Conservation (phyloP, 2,797 vertebrate species). For the Cryptoprocta ferox region DNA sequence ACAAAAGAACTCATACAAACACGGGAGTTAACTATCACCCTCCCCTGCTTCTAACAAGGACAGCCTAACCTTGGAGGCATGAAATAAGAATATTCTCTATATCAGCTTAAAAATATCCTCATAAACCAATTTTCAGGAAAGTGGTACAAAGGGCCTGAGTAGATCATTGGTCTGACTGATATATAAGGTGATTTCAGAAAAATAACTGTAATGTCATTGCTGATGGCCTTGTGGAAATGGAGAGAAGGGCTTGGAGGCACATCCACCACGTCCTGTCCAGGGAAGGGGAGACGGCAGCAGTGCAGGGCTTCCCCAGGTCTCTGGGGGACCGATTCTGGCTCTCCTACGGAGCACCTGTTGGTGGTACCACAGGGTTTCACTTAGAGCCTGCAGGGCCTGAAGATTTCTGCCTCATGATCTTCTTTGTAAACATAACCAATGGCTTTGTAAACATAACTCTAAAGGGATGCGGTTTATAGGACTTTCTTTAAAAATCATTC, state of each 20-base stretch:
- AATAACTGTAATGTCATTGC: background rate
- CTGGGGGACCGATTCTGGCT: fast-evolving
- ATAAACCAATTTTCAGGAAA: background rate
- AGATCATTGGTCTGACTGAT: background rate
- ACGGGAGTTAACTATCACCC: background rate
- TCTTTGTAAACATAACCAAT: background rate
- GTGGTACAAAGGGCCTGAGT: background rate
- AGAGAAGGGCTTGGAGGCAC: background rate
- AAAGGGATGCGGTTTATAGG: background rate
- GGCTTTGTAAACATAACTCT: background rate
- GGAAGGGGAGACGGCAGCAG: background rate
- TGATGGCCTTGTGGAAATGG: background rate
- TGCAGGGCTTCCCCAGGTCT: fast-evolving
- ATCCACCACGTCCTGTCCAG: background rate
- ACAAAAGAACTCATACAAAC: background rate
- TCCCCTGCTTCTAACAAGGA: background rate
- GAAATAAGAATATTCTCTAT: background rate
- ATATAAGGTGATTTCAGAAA: background rate
- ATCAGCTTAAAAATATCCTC: constrained; percentile 1
- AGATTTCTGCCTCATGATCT: background rate
- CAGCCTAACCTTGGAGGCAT: background rate
- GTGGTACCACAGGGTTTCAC: fast-evolving
- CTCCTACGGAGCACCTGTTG: fast-evolving
- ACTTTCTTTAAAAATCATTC: background rate
- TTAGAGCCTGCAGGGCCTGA: fast-evolving